Conservation (phyloP, 2,888 invertebrate genomes). For the Drosophila longiperda region DNA sequence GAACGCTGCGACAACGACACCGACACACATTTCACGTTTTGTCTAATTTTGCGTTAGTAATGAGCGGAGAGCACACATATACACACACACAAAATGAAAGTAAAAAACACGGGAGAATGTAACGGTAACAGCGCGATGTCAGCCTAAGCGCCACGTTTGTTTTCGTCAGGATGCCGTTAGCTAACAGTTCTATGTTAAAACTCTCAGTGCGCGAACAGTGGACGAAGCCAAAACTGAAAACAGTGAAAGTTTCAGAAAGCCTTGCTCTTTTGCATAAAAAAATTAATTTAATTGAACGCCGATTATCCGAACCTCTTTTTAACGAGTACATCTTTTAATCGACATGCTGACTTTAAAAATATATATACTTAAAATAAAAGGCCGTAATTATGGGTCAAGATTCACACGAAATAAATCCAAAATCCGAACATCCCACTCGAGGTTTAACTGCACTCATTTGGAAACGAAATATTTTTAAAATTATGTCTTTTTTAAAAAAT, state of each 20-base stretch:
- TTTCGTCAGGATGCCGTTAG: constrained; percentile 40
- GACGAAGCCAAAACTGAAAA: background rate
- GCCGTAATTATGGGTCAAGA: background rate
- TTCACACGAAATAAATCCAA: background rate
- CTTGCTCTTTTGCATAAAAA: background rate
- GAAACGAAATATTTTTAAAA: background rate
- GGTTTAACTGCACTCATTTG: background rate
- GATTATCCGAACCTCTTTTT: background rate
- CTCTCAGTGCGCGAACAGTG: constrained; percentile 34
- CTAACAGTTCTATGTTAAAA: constrained; percentile 28
- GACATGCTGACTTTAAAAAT: background rate
- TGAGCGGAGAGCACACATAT: constrained; percentile 38
- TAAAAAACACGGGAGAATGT: constrained; percentile 32
- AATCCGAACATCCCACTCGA: background rate
- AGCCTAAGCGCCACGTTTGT: constrained; percentile 48
- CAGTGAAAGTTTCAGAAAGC: background rate
- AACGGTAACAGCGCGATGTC: constrained; percentile 34
- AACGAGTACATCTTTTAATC: background rate
- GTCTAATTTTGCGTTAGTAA: constrained; percentile 63
- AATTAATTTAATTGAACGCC: background rate
- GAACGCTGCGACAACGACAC: constrained; percentile 14
- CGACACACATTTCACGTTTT: constrained; percentile 61
- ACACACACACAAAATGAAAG: constrained; percentile 12
- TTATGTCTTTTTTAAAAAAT: background rate
- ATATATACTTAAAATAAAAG: background rate